Evolutionary conservation across 2,888 invertebrate species (phyloP).

Genomic region (Perizoma flavofasciatum): DNA sequence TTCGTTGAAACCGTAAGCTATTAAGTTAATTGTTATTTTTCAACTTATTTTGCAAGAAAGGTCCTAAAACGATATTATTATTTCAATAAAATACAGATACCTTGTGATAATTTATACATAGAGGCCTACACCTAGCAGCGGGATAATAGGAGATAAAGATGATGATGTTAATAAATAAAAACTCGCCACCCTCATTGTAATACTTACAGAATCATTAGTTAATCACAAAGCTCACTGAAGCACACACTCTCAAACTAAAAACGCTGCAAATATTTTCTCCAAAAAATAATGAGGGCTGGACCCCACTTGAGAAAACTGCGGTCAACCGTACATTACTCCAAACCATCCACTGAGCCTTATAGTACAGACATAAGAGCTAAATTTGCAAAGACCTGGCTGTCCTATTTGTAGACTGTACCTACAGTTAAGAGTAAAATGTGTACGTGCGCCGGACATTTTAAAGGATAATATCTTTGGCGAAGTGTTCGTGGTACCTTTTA

Average conservation of each 20-base stretch:
- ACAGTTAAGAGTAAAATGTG: constrained; percentile 54
- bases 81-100: too few species aligned
- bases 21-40: too few species aligned
- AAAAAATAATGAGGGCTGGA: constrained; percentile 68
- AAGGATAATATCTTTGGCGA: constrained; percentile 57
- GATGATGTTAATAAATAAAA: too few species aligned
- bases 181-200: not conserved
- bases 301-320: constrained; percentile 61
- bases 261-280: constrained; percentile 65
- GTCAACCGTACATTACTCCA: constrained; percentile 41
- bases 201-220: constrained; percentile 13
- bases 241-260: constrained; percentile 58
- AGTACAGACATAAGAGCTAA: constrained; percentile 22
- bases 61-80: too few species aligned
- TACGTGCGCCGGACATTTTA: constrained; percentile 61
- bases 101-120: too few species aligned
- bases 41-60: too few species aligned
- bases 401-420: constrained; percentile 28
- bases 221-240: constrained; percentile 37
- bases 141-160: too few species aligned
- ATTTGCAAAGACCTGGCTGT: constrained; percentile 11
- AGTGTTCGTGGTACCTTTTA: constrained; percentile 46
- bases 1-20: too few species aligned
- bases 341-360: constrained; percentile 24
- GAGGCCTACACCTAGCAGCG: too few species aligned